A percentile compares a stretch with the other conserved stretches of the same genome.
phyloP scores from a whole-genome alignment of 1,140 invertebrate genomes.

The Goniozus legneri region DNA sequence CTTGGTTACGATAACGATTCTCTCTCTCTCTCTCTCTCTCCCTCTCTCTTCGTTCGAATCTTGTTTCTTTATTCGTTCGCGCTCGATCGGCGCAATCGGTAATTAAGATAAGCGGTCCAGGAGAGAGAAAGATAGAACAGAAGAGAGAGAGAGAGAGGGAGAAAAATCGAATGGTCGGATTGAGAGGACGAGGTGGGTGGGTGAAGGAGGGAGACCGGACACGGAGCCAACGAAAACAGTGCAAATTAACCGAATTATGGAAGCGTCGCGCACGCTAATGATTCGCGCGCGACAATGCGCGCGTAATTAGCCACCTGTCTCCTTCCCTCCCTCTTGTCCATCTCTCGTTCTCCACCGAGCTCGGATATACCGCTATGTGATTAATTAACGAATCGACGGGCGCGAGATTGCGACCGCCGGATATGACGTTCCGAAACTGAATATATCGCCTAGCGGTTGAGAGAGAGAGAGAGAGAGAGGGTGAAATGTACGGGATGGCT shows the following conservation, averaged over 20 bases:
- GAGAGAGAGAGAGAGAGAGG: conserved; percentile 1
- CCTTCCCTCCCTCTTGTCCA: no score
- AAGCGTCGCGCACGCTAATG: conserved; percentile 32
- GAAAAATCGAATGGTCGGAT: neutral
- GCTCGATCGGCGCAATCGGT: no score
- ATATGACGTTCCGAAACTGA: no score
- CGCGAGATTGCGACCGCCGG: conserved; percentile 29
- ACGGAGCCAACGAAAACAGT: conserved; percentile 21
- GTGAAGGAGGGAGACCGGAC: conserved; percentile 7
- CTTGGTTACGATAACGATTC: no score
- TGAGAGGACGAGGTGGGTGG: no score
- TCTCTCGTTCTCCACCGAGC: no score
- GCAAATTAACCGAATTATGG: conserved; percentile 32
- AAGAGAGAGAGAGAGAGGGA: conserved; percentile 5
- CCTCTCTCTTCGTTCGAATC: neutral
- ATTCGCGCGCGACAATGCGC: conserved; percentile 33
- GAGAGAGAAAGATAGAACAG: neutral
- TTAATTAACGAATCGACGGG: conserved; percentile 34
- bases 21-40: conserved; percentile 4
- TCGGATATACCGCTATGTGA: conserved; percentile 18
- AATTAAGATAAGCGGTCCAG: no score
- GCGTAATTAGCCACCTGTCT: no score
- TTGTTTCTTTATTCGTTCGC: no score
- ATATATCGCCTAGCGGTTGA: no score
- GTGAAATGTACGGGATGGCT: no score